These are phyloP conservation scores for Eriocheir sinensis DNA, from an alignment of 1,140 invertebrate species.

Conservation along the genomic window DNA sequence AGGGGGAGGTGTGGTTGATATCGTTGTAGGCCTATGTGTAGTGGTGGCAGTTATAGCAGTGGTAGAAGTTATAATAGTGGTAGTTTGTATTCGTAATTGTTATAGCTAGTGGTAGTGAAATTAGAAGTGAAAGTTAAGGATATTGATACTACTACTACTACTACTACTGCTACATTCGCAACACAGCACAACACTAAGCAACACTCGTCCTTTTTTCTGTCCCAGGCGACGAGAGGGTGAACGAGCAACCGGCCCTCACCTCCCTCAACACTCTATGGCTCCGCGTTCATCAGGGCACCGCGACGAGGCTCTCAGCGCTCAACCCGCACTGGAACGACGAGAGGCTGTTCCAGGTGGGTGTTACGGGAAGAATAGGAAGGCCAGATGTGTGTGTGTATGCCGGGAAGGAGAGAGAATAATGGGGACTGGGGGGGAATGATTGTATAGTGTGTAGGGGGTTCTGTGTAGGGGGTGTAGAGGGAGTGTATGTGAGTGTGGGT, in stretches of 20 bases:
- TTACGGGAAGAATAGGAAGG: too few relatives aligned
- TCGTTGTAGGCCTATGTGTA: not conserved
- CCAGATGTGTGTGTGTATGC: not conserved
- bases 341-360: constrained; percentile 74
- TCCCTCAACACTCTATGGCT: constrained; percentile 83
- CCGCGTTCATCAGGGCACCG: constrained; percentile 83
- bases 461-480: not conserved
- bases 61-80: not conserved
- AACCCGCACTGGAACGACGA: constrained; percentile 84
- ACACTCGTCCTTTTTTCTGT: constrained; percentile 53
- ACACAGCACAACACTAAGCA: too few relatives aligned
- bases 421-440: not conserved
- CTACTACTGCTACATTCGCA: too few relatives aligned
- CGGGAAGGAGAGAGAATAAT: not conserved
- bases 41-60: not conserved
- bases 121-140: too few relatives aligned
- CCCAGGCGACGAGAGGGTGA: constrained; percentile 83
- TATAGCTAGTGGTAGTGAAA: too few relatives aligned
- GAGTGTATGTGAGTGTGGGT: constrained; percentile 6
- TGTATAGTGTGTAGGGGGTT: too few relatives aligned
- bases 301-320: constrained; percentile 80
- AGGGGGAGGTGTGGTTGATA: not conserved
- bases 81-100: too few relatives aligned
- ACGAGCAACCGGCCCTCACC: constrained; percentile 83
- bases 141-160: too few relatives aligned